phyloP scores from a whole-genome alignment of 2,797 vertebrate species.

The Alfaro cultratus region DNA sequence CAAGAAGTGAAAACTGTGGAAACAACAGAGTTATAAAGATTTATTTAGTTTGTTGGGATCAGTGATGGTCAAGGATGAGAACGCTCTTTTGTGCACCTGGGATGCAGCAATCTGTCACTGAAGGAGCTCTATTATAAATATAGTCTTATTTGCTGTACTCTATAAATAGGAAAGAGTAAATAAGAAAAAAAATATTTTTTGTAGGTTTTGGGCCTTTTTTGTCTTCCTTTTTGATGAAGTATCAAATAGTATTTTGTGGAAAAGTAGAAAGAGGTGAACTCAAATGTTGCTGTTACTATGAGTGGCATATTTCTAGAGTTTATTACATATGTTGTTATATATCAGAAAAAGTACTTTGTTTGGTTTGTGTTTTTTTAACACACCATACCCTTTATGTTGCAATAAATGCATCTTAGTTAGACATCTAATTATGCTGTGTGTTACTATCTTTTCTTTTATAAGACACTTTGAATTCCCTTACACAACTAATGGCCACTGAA shows the following conservation, averaged over 20 bases:
- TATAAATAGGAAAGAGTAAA: background rate
- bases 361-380: conserved; percentile 14
- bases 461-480: background rate
- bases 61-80: background rate
- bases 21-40: background rate
- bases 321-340: background rate
- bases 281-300: background rate
- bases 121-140: background rate
- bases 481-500: background rate
- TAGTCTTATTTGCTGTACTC: too few relatives aligned
- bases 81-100: background rate
- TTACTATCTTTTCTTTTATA: background rate
- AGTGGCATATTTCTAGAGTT: background rate
- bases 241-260: background rate
- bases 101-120: background rate
- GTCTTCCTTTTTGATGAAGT: background rate
- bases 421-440: background rate
- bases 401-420: background rate
- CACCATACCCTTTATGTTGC: background rate
- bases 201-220: background rate
- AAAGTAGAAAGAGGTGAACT: background rate
- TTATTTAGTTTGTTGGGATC: background rate
- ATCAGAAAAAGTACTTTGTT: conserved; percentile 6
- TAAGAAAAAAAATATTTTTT: background rate
- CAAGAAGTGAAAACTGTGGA: background rate